A percentile compares a stretch with the other conserved stretches of the same genome.
Evolutionary conservation across 2,888 invertebrate species (phyloP).

Genomic region (Homarus gammarus): DNA sequence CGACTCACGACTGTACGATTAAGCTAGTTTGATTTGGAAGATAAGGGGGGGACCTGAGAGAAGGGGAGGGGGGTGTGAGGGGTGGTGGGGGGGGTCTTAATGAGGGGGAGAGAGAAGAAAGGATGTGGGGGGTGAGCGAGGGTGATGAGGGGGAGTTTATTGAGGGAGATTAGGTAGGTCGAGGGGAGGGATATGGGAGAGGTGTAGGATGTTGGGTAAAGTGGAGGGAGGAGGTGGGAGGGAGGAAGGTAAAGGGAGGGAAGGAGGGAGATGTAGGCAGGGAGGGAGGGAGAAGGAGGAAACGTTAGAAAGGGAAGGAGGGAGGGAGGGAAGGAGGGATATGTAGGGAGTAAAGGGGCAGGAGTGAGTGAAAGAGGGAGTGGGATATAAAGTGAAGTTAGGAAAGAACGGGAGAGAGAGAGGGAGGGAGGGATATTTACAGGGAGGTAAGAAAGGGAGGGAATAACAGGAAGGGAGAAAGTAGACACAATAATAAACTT

Average conservation of each 20-base stretch:
- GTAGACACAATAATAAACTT: too few species aligned
- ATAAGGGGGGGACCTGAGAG: constrained; percentile 4
- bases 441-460: not conserved
- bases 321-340: not conserved
- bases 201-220: not conserved
- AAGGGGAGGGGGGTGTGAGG: not conserved
- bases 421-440: not conserved
- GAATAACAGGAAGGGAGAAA: not conserved
- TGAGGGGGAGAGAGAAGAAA: not conserved
- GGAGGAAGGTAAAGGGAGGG: not conserved
- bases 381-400: not conserved
- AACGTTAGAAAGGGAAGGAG: not conserved
- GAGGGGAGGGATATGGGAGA: not conserved
- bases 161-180: not conserved
- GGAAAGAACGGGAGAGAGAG: not conserved
- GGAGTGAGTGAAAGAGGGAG: not conserved
- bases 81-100: not conserved
- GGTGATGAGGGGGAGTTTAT: not conserved
- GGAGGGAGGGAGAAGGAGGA: not conserved
- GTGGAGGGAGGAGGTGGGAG: not conserved
- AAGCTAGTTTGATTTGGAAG: constrained; percentile 48
- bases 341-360: too few species aligned
- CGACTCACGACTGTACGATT: constrained; percentile 24
- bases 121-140: not conserved
- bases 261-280: too few species aligned